phyloP scores from a whole-genome alignment of 2,113 vertebrate genomes.

The Platichthys flesus region DNA sequence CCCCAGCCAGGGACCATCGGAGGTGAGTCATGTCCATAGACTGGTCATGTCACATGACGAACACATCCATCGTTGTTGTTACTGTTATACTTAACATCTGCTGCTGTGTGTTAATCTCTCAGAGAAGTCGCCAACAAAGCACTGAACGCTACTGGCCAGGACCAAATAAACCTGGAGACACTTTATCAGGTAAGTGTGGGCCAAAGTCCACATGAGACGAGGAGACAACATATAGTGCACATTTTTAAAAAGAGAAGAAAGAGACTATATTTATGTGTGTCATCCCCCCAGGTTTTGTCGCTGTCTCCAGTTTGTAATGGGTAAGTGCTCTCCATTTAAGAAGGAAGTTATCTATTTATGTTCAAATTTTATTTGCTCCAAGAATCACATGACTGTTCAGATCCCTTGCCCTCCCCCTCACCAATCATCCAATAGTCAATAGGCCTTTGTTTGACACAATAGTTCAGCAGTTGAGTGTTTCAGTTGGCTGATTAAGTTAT shows the following conservation, averaged over 20 bases:
- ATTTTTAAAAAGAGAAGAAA: background rate
- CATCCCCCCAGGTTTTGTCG: conserved; percentile 75
- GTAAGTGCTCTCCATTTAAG: conserved; percentile 61
- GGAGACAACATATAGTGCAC: background rate
- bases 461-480: conserved; percentile 1
- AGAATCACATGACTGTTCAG: conserved; percentile 32
- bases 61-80: background rate
- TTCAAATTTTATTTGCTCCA: background rate
- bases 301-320: conserved; percentile 76
- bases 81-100: background rate
- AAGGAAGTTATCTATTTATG: background rate
- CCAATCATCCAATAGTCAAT: conserved; percentile 24
- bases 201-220: background rate
- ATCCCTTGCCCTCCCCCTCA: conserved; percentile 24
- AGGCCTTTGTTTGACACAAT: conserved; percentile 25
- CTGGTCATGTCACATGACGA: background rate
- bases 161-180: conserved; percentile 82
- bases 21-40: conserved; percentile 76
- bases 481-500: background rate
- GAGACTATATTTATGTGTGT: background rate
- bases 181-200: conserved; percentile 86
- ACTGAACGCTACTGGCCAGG: conserved; percentile 89
- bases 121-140: conserved; percentile 89
- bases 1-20: conserved; percentile 84
- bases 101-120: conserved; percentile 21